A percentile compares a stretch with the other conserved stretches of the same genome.
Conservation (phyloP, 2,113 vertebrate genomes). For the Choloepus hoffmanni region DNA sequence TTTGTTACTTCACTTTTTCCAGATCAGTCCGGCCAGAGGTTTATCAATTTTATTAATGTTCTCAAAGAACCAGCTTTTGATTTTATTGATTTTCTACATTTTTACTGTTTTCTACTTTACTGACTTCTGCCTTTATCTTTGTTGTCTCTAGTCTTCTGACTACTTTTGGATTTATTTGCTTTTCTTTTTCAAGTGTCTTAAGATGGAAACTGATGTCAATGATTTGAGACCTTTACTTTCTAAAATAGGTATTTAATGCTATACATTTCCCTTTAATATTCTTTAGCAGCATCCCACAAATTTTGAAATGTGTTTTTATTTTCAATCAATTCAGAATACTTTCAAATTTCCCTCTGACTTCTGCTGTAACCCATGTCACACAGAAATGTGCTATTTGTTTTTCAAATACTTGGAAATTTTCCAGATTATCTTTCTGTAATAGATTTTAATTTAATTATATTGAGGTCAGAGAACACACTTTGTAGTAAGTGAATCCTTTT, state of each 20-base stretch:
- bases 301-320: not conserved
- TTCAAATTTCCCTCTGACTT: not conserved
- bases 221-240: not conserved
- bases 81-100: not conserved
- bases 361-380: not conserved
- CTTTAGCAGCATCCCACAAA: not conserved
- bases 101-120: not conserved
- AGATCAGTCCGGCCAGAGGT: too few relatives aligned
- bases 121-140: not conserved
- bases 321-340: not conserved
- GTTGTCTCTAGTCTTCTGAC: not conserved
- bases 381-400: not conserved
- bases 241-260: not conserved
- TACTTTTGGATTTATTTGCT: not conserved
- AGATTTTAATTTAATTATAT: not conserved
- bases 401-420: too few relatives aligned
- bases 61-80: not conserved
- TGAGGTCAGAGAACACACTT: not conserved
- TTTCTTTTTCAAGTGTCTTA: not conserved
- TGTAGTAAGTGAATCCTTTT: not conserved
- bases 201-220: not conserved
- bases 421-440: not conserved
- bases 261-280: too few relatives aligned
- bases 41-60: not conserved
- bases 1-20: not conserved